Conservation (phyloP, 2,888 invertebrate genomes). For the Papilio gigon region DNA sequence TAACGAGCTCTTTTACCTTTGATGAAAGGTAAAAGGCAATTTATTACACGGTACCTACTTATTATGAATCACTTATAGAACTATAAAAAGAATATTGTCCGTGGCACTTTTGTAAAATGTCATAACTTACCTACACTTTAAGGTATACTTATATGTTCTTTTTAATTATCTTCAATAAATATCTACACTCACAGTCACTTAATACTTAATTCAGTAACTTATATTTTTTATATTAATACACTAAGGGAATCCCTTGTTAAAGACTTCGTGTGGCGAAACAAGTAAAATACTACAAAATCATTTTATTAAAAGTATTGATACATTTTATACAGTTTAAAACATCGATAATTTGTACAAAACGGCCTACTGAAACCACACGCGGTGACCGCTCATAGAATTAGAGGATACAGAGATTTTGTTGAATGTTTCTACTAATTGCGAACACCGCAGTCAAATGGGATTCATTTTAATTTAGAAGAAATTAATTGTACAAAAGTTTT, state of each 20-base stretch:
- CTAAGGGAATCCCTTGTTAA: too few species aligned
- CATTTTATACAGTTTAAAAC: neutral
- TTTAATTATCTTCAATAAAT: too few species aligned
- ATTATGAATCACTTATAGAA: neutral
- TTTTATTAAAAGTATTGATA: too few species aligned
- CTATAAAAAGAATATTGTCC: neutral
- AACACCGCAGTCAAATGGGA: conserved; percentile 28
- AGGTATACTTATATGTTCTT: too few species aligned
- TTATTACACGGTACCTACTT: conserved; percentile 3
- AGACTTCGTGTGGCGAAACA: too few species aligned
- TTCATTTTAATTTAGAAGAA: conserved; percentile 26
- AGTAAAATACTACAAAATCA: too few species aligned
- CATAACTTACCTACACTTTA: neutral
- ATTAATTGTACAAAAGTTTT: neutral
- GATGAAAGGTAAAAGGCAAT: conserved; percentile 14
- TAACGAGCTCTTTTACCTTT: conserved; percentile 28
- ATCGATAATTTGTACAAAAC: neutral
- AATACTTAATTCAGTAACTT: too few species aligned
- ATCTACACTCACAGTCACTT: too few species aligned
- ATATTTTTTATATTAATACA: too few species aligned
- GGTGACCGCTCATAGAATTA: conserved; percentile 29
- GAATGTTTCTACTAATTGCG: conserved; percentile 37
- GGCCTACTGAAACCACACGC: conserved; percentile 22
- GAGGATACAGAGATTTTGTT: conserved; percentile 35
- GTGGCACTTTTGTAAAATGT: neutral